Evolutionary conservation across 92 coral and sea anemone species (phyloP), one percentile per base, ranked within the genome.

Genomic region (Siderastrea siderea): DNA sequence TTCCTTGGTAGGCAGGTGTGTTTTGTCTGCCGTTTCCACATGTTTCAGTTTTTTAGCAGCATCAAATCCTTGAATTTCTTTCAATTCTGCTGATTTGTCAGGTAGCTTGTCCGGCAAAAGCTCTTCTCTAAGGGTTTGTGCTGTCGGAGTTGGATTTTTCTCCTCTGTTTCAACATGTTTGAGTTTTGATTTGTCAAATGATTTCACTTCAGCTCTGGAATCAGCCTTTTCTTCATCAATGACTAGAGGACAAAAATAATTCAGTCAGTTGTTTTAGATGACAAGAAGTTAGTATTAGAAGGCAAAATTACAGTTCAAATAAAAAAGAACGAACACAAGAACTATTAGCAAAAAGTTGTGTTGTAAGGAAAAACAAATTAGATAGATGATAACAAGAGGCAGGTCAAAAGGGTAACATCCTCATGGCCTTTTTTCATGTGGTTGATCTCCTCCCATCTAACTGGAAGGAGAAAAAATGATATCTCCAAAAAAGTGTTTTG

Each of bases 151-250:
- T 10, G 95, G 93, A 75, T 94, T 91, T 79, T 94, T 94, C 90
- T 94, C 96, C 44, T 89, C 74, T 63, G 95, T 94, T 89, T 91
- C 95, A 4, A 94, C 95, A 68, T 94, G 96, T 68, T 94, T 89
- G 72, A 94, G 88, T 74, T 94, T 92, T 4, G 96, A 82, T 51
- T 94, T 90, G 91, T 94, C 96, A 79, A 94, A 94, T 4, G 95
- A 89, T 63, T 94, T 94, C 59, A 94, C 96, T 79, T 91, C 95
- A 10, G 95, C 95, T 47, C 96, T 78, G 44, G 96, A 94, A 54
- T 92, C 86, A 3, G 90, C 91, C 64, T 70, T 82, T 83, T 94
- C 96, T 73, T 91, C 95, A 4, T 75, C 86, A 66, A 94, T 94
- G 19, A 86, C 96, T 84, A 45, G 17, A 68, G 12, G 45, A 46